Percentiles rank a stretch among this genome's conserved stretches.
Evolutionary conservation across 2,113 vertebrate species (phyloP).

Genomic region (Edolisoma coerulescens): DNA sequence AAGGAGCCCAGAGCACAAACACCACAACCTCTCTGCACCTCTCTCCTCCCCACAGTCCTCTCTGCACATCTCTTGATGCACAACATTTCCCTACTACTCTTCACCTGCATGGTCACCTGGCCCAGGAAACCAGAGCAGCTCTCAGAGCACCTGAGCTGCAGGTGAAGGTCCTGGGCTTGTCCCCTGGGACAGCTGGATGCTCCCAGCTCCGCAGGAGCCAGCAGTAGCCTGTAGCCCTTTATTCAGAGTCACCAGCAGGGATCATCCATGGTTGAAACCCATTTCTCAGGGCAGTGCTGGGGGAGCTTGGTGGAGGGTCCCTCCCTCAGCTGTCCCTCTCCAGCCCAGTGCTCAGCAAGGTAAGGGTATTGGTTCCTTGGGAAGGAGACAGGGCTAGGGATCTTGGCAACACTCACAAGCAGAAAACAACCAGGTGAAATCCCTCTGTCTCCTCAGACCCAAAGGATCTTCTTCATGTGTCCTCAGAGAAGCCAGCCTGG

Average conservation of each 20-base stretch:
- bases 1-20: background rate
- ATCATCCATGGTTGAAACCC: background rate
- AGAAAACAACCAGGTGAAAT: background rate
- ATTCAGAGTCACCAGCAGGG: background rate
- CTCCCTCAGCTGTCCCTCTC: background rate
- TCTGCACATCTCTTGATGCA: background rate
- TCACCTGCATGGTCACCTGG: background rate
- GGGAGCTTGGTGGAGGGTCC: background rate
- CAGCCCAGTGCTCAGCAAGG: background rate
- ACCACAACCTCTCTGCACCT: background rate
- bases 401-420: background rate
- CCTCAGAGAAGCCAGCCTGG: background rate
- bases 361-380: background rate
- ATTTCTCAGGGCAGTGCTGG: background rate
- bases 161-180: background rate
- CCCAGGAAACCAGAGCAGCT: background rate
- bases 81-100: background rate
- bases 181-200: background rate
- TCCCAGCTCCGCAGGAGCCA: background rate
- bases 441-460: background rate
- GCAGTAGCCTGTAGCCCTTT: background rate
- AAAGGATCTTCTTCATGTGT: fast-evolving
- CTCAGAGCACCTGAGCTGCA: background rate
- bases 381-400: background rate
- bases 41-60: background rate